Conservation (phyloP, 2,797 vertebrate genomes). For the Loris lydekkerianus region DNA sequence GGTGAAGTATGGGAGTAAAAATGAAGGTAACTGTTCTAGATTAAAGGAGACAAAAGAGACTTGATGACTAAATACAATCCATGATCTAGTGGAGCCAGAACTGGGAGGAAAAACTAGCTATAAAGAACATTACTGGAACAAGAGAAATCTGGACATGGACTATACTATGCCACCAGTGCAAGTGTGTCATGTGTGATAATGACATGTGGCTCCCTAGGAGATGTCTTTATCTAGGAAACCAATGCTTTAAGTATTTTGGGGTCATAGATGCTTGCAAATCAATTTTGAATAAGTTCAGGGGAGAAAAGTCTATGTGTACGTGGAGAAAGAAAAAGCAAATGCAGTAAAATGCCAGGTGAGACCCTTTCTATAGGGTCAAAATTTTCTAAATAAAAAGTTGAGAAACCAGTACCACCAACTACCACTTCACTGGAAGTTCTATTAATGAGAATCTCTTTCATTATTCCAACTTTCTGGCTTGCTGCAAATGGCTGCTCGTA, state of each 20-base stretch:
- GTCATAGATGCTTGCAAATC: neutral
- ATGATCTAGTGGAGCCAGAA: too few relatives aligned
- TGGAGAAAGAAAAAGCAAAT: rapidly evolving
- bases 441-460: rapidly evolving
- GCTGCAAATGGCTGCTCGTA: neutral
- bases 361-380: neutral
- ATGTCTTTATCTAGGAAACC: neutral
- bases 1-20: too few relatives aligned
- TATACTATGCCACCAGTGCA: rapidly evolving
- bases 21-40: rapidly evolving
- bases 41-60: neutral
- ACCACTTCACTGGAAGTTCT: too few relatives aligned
- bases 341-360: rapidly evolving
- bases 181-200: rapidly evolving
- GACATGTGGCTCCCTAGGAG: neutral
- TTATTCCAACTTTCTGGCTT: too few relatives aligned
- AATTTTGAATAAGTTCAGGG: neutral
- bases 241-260: rapidly evolving
- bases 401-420: neutral
- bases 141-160: neutral
- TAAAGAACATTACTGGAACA: neutral
- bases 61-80: rapidly evolving
- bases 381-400: neutral
- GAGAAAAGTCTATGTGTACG: rapidly evolving
- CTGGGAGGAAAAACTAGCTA: neutral